Percentiles rank a stretch among this genome's conserved stretches.
Conservation (phyloP, 2,113 vertebrate species). For the Tragelaphus strepsiceros region DNA sequence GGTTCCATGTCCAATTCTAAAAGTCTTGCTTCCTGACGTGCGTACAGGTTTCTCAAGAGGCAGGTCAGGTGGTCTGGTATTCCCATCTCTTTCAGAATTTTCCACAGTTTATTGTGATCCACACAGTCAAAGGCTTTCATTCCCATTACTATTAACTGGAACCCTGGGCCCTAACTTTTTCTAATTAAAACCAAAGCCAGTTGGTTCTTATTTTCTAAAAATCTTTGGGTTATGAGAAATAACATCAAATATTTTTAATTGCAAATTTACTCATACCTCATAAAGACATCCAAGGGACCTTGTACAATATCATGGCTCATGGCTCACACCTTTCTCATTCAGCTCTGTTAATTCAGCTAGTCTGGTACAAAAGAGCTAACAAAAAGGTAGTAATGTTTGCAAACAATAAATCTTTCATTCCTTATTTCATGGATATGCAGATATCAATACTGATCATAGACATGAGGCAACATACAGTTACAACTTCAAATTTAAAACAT, state of each 20-base stretch:
- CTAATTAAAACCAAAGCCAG: not conserved
- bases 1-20: not conserved
- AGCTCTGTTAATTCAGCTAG: not conserved
- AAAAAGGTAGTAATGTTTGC: not conserved
- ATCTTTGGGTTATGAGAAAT: not conserved
- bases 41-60: not conserved
- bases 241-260: not conserved
- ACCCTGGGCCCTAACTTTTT: not conserved
- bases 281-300: not conserved
- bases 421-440: not conserved
- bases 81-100: not conserved
- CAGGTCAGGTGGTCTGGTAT: not conserved
- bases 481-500: not conserved
- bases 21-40: not conserved
- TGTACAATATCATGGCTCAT: not conserved
- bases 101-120: not conserved
- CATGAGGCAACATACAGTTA: not conserved
- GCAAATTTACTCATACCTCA: not conserved
- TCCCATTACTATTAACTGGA: not conserved
- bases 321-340: not conserved
- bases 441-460: not conserved
- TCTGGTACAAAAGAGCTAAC: not conserved
- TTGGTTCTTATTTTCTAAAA: not conserved
- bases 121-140: not conserved
- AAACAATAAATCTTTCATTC: not conserved